phyloP scores from a whole-genome alignment of 2,113 vertebrate species.

The Oncorhynchus nerka region DNA sequence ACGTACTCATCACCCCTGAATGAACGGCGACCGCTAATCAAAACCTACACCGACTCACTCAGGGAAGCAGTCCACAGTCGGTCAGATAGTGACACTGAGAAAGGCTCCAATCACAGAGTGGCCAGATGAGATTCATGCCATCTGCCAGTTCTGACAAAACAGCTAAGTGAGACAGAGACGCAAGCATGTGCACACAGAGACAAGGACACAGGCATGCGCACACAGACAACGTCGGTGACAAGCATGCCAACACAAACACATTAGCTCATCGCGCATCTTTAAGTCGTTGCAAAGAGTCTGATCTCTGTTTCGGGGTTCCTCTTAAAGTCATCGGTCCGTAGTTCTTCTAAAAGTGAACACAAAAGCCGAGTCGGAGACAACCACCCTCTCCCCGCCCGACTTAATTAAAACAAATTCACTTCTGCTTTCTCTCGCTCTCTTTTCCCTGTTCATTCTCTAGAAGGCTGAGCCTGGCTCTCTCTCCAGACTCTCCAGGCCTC shows the following conservation, averaged over 20 bases:
- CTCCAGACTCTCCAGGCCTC: slow-evolving; percentile 43
- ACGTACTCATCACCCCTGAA: slow-evolving; percentile 54
- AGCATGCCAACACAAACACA: background rate
- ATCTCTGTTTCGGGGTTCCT: slow-evolving; percentile 25
- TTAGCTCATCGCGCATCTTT: no score
- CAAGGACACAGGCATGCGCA: background rate
- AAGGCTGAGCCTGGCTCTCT: slow-evolving; percentile 18
- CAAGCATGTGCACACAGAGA: slow-evolving; percentile 27
- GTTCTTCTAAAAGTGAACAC: slow-evolving; percentile 37
- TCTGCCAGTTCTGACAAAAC: slow-evolving; percentile 62
- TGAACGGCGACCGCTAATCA: slow-evolving; percentile 52
- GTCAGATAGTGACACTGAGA: slow-evolving; percentile 45
- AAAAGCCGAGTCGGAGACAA: slow-evolving; percentile 16
- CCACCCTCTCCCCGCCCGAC: slow-evolving; percentile 9
- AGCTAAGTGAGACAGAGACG: slow-evolving; percentile 13
- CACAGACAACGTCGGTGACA: background rate
- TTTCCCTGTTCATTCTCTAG: slow-evolving; percentile 13
- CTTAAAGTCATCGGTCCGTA: slow-evolving; percentile 47
- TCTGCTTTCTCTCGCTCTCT: background rate
- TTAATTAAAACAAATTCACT: slow-evolving; percentile 62
- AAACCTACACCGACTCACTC: slow-evolving; percentile 44
- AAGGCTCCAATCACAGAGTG: slow-evolving; percentile 58
- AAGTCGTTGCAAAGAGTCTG: slow-evolving; percentile 7
- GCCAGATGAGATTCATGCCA: slow-evolving; percentile 57
- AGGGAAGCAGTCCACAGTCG: slow-evolving; percentile 29